Evolutionary conservation across 2,797 vertebrate species (phyloP).

Genomic region (Galago senegalensis): DNA sequence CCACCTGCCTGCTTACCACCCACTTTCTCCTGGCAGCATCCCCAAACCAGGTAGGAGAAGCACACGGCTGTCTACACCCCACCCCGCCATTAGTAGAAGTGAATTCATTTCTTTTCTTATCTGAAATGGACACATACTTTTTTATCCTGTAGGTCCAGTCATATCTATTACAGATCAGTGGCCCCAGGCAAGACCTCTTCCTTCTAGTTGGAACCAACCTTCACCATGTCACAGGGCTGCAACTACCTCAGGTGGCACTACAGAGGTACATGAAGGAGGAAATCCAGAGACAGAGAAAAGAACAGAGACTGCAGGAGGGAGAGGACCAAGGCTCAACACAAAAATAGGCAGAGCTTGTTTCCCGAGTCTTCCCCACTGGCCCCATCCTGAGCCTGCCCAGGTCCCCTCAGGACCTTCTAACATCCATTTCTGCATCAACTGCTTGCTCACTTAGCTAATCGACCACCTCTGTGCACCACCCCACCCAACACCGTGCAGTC

Average conservation of each 20-base stretch:
- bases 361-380: too few relatives aligned
- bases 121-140: background rate
- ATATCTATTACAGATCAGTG: background rate
- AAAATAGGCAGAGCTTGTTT: background rate
- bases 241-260: background rate
- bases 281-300: background rate
- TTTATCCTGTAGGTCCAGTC: background rate
- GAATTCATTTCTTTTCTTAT: background rate
- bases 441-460: background rate
- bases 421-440: background rate
- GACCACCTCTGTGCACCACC: background rate
- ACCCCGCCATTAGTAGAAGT: too few relatives aligned
- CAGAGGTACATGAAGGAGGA: background rate
- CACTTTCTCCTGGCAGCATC: background rate
- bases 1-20: background rate
- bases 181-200: background rate
- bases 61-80: background rate
- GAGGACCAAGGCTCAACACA: background rate
- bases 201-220: background rate
- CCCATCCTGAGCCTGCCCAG: background rate
- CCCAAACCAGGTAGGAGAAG: background rate
- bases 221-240: background rate
- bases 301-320: background rate
- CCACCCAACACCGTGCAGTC: too few relatives aligned
- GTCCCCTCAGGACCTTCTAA: background rate